These are phyloP conservation scores for Pseudorasbora parva DNA, from an alignment of 2,113 vertebrate species.

Conservation along the genomic window DNA sequence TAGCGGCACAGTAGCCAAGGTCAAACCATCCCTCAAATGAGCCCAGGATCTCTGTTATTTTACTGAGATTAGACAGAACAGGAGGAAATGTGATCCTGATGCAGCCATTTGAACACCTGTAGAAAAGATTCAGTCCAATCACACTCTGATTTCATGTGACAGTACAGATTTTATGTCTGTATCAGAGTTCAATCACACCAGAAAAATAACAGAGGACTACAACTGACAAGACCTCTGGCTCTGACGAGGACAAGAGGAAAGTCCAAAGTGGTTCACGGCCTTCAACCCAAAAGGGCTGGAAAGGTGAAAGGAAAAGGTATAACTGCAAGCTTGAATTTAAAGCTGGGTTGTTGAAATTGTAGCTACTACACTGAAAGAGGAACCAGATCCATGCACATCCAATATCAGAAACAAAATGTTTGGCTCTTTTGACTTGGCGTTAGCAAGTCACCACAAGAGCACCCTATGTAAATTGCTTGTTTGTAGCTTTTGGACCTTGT, in stretches of 20 bases:
- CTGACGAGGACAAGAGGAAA: too few species aligned
- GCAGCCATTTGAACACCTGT: conserved; percentile 24
- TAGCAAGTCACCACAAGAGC: background rate
- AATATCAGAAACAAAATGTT: background rate
- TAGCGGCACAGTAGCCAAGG: conserved; percentile 1
- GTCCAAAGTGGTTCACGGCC: too few species aligned
- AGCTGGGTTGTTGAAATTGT: background rate
- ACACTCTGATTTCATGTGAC: conserved; percentile 14
- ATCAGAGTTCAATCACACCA: conserved; percentile 8
- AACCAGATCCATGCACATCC: background rate
- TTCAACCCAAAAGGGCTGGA: too few species aligned
- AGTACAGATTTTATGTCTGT: background rate
- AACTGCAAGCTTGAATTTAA: background rate
- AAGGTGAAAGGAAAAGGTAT: background rate
- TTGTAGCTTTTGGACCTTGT: background rate
- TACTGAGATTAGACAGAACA: conserved; percentile 11
- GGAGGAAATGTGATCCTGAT: conserved; percentile 8
- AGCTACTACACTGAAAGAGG: background rate
- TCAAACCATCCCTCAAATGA: background rate
- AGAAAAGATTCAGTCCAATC: conserved; percentile 23
- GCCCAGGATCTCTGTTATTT: conserved; percentile 12
- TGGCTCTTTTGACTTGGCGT: background rate
- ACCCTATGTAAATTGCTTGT: too few species aligned
- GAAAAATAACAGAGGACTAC: background rate
- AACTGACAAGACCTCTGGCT: background rate